Evolutionary conservation across 2,888 invertebrate genomes (phyloP).

Genomic region (Dendrolimus houi): DNA sequence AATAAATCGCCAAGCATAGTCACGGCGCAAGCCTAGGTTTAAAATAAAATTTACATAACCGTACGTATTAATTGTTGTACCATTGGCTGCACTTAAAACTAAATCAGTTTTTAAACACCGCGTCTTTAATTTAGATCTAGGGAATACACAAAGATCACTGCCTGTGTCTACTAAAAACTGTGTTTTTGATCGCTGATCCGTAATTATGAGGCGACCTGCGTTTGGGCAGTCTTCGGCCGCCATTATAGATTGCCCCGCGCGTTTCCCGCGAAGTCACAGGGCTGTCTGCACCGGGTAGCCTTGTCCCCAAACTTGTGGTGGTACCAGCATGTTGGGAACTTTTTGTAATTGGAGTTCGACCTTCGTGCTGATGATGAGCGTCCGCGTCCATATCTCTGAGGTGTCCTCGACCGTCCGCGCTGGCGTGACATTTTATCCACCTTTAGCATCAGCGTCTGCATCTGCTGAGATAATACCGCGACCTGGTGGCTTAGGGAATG

Average conservation of each 20-base stretch:
- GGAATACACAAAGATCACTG: constrained; percentile 13
- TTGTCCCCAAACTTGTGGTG: constrained; percentile 9
- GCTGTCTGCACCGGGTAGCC: constrained; percentile 9
- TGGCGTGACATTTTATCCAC: neutral
- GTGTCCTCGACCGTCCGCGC: neutral
- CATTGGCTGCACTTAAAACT: constrained; percentile 28
- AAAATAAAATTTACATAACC: constrained; percentile 9
- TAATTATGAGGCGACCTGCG: neutral
- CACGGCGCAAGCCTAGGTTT: constrained; percentile 11
- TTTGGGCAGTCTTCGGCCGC: constrained; percentile 6
- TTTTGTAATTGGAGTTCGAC: constrained; percentile 7
- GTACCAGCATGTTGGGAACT: constrained; percentile 14
- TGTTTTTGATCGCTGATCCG: constrained; percentile 4
- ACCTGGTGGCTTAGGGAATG: neutral
- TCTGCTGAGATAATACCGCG: neutral
- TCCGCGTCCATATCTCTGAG: neutral
- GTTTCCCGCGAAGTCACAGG: constrained; percentile 13
- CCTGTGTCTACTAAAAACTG: constrained; percentile 12
- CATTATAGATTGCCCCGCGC: constrained; percentile 9
- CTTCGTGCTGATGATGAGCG: neutral
- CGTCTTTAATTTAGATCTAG: constrained; percentile 7
- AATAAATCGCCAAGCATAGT: constrained; percentile 27
- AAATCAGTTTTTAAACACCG: constrained; percentile 13
- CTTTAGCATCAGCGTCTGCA: neutral
- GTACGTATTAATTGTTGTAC: constrained; percentile 19